Conservation (phyloP, 2,888 invertebrate genomes). For the Heliconius charithonia region DNA sequence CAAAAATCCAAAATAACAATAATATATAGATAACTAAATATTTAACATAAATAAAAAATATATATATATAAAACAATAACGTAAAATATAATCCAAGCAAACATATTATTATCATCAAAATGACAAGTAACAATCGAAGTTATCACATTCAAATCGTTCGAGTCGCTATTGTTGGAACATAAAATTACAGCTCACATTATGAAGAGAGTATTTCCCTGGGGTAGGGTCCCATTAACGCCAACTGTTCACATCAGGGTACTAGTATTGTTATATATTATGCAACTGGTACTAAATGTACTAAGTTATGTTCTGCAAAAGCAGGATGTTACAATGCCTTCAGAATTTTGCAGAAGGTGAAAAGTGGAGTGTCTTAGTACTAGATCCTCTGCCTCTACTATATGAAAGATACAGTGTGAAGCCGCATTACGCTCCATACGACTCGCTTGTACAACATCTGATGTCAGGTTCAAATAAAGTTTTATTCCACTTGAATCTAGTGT, state of each 20-base stretch:
- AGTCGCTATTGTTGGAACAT: constrained; percentile 69
- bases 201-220: constrained; percentile 76
- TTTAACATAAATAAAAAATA: background rate
- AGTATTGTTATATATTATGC: constrained; percentile 57
- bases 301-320: constrained; percentile 51
- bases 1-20: too few relatives aligned
- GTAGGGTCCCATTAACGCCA: constrained; percentile 79
- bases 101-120: constrained; percentile 35
- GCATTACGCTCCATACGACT: constrained; percentile 44
- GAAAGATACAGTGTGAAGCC: too few relatives aligned
- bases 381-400: too few relatives aligned
- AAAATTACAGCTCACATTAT: constrained; percentile 78
- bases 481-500: too few relatives aligned
- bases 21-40: too few relatives aligned
- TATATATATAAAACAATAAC: background rate
- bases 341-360: too few relatives aligned
- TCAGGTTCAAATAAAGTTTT: background rate
- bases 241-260: constrained; percentile 73
- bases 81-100: background rate
- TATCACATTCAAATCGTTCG: constrained; percentile 51
- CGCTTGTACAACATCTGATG: constrained; percentile 26
- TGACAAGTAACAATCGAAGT: constrained; percentile 40
- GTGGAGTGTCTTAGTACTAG: too few relatives aligned
- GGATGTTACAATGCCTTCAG: too few relatives aligned
- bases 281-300: constrained; percentile 53